Evolutionary conservation across 2,888 invertebrate genomes (phyloP).

Genomic region (Hypselothyrea guttata): DNA sequence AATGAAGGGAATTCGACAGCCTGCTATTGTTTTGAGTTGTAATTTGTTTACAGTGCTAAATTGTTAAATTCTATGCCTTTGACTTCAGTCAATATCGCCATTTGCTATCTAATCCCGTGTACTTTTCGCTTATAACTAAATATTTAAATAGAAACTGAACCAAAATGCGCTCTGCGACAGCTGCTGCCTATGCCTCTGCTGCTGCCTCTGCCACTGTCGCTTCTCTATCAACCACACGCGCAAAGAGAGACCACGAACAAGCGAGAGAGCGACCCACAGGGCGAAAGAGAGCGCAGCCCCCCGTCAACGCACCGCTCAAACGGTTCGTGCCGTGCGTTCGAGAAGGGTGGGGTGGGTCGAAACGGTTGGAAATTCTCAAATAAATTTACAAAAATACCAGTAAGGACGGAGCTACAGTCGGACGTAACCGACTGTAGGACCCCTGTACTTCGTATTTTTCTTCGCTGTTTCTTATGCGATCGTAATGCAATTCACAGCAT

Average conservation of each 20-base stretch:
- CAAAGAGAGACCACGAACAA: constrained; percentile 18
- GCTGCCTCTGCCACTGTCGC: constrained; percentile 46
- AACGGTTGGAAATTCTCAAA: constrained; percentile 32
- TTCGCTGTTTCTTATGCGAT: too few relatives aligned
- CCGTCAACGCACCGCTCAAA: constrained; percentile 2
- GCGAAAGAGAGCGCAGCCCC: constrained; percentile 33
- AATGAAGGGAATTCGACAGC: too few relatives aligned
- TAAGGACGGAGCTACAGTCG: too few relatives aligned
- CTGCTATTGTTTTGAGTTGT: too few relatives aligned
- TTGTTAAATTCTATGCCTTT: not conserved
- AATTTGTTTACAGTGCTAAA: too few relatives aligned
- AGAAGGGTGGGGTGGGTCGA: constrained; percentile 46
- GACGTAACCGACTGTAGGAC: too few relatives aligned
- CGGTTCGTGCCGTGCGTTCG: too few relatives aligned
- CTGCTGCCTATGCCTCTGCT: constrained; percentile 15
- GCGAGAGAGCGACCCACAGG: constrained; percentile 33
- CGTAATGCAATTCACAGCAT: too few relatives aligned
- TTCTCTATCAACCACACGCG: constrained; percentile 55
- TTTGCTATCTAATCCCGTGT: not conserved
- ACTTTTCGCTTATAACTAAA: constrained; percentile 48
- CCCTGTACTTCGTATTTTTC: too few relatives aligned
- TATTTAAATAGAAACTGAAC: constrained; percentile 36
- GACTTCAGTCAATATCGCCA: not conserved
- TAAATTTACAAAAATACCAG: constrained; percentile 4
- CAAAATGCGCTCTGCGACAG: constrained; percentile 47